Conservation (phyloP, 2,113 vertebrate species). For the Zapornia atra region DNA sequence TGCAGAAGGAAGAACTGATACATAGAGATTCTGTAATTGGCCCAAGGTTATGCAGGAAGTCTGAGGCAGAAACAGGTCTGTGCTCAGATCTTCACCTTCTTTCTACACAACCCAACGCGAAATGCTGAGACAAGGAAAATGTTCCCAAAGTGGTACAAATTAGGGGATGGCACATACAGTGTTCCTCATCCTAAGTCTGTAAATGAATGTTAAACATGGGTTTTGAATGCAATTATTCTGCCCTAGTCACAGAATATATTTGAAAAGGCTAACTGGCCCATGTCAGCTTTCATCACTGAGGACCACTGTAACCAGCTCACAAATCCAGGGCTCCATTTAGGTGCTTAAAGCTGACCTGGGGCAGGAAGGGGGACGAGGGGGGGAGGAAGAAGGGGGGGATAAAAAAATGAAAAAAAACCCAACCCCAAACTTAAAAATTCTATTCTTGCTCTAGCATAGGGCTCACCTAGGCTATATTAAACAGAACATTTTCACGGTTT, state of each 20-base stretch:
- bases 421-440: not conserved
- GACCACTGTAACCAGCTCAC: not conserved
- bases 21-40: not conserved
- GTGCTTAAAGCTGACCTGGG: not conserved
- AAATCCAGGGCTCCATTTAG: not conserved
- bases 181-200: not conserved
- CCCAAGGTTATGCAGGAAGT: not conserved
- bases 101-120: not conserved
- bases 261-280: not conserved
- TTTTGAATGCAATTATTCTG: slow-evolving; percentile 39
- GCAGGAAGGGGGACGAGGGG: no score
- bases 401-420: not conserved
- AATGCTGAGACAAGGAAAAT: not conserved
- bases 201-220: slow-evolving; percentile 38
- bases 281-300: not conserved
- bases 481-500: not conserved
- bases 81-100: not conserved
- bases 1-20: not conserved
- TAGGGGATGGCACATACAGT: not conserved
- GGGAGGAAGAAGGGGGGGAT: not conserved
- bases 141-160: not conserved
- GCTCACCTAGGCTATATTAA: not conserved
- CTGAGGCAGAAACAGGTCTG: not conserved
- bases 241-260: not conserved
- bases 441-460: not conserved